Conservation (phyloP, 2,888 invertebrate genomes). For the Dione juno region DNA sequence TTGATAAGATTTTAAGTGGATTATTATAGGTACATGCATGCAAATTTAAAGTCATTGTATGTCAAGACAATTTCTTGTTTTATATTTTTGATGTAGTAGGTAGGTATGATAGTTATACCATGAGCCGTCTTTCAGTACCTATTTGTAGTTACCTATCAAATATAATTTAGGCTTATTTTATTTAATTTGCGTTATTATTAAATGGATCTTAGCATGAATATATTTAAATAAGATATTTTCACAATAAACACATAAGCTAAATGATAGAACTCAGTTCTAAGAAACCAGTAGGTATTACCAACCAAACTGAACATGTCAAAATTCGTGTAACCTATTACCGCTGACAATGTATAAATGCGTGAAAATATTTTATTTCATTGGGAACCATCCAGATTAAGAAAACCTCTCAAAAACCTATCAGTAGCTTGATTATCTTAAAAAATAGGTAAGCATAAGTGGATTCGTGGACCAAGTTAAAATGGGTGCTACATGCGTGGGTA, state of each 20-base stretch:
- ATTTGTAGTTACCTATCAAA: too few species aligned
- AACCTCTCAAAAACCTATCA: constrained; percentile 29
- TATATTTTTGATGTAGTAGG: too few species aligned
- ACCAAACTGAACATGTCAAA: constrained; percentile 40
- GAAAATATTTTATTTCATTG: constrained; percentile 42
- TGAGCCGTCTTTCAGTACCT: too few species aligned
- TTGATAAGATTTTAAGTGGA: too few species aligned
- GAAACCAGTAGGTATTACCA: constrained; percentile 31
- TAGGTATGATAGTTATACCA: too few species aligned
- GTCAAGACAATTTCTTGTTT: too few species aligned
- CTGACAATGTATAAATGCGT: constrained; percentile 53
- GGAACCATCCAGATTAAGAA: constrained; percentile 36
- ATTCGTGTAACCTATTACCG: constrained; percentile 45
- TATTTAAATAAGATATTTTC: background rate
- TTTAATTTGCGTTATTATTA: too few species aligned
- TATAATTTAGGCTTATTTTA: too few species aligned
- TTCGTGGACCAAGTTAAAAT: constrained; percentile 50
- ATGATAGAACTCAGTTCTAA: constrained; percentile 29
- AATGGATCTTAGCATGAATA: too few species aligned
- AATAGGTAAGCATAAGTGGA: constrained; percentile 32
- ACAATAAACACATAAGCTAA: background rate
- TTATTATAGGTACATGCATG: too few species aligned
- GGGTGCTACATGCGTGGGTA: constrained; percentile 55
- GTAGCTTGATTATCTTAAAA: constrained; percentile 25
- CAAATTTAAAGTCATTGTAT: too few species aligned